Base-by-base conservation (phyloP, 2,888 invertebrate genomes). In the Diarsia brunnea region DNA sequence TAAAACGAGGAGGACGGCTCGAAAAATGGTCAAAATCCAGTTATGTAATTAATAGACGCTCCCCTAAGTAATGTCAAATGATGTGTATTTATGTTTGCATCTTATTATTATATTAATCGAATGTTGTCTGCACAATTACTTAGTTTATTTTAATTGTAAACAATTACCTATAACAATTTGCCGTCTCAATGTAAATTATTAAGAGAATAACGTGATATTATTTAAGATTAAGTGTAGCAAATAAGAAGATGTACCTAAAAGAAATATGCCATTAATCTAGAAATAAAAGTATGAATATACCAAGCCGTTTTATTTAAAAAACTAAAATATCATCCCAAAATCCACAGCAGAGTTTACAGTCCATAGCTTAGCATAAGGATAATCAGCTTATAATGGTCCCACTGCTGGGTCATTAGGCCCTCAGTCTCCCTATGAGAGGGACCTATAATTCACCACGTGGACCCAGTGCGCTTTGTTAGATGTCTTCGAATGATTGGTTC, bases 181-280 rank as follows among this genome's bases (percentile, higher is more conserved):
- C 85, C 84, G 86, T 89, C 87, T 87, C 75, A 78, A 84, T 85
- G 80, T 85, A 85, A 80, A 86, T 79, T 84, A 78, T 79, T 76
- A 81, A 87, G 84, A 81, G 89, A 90, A 90, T 90, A 91, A 92
- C 90, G 95, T 95, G 95, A 95, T 95, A 95, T 92, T 94, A 95
- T 89, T 88, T 93, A 92, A 93, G 92, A 82, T 87, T 74, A 82
- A 90, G 89, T 91, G 84, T 89, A 91, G 84, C 87, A 82, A 83
- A 87, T 87, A 84, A 85, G 87, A 82, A 82, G 78, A 87, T 92
- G 92, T 94, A 94, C 93, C 92, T 92, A 93, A 93, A 93, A 93
- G 91, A 88, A 87, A 93, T 92, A 93, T 90, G 93, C 92, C 92
- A 93, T 93, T 92, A 92, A 91, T 88, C 88, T 91, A 89, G 85